Percentiles rank a stretch among this genome's conserved stretches.
Evolutionary conservation across 2,797 vertebrate species (phyloP).

Genomic region (Myotis planiceps): DNA sequence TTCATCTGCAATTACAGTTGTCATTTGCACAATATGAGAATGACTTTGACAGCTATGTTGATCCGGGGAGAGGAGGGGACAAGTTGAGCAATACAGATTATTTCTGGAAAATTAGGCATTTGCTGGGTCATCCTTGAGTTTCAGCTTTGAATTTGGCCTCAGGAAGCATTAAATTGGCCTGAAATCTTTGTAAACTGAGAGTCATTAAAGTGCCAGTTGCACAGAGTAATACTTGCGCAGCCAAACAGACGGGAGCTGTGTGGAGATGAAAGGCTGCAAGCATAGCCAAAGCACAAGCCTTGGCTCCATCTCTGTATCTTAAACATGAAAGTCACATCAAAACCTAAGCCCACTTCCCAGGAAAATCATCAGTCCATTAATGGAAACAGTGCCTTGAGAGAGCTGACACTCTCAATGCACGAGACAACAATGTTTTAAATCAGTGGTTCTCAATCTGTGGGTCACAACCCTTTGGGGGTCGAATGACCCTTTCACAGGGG

Average conservation of each 20-base stretch:
- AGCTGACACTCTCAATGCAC: background rate
- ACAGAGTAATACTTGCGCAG: background rate
- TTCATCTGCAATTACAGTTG: constrained; percentile 14
- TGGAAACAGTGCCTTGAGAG: background rate
- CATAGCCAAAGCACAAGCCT: background rate
- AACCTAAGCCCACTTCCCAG: background rate
- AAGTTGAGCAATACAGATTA: constrained; percentile 62
- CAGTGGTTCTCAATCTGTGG: too few relatives aligned
- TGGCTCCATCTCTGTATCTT: background rate
- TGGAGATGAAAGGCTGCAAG: background rate
- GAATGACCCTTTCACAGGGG: too few relatives aligned
- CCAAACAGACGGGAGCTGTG: background rate
- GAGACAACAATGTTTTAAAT: background rate
- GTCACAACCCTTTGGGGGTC: too few relatives aligned
- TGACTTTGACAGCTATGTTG: constrained; percentile 52
- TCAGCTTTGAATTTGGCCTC: constrained; percentile 65
- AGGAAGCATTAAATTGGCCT: constrained; percentile 24
- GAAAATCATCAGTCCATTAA: background rate
- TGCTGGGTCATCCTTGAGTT: constrained; percentile 43
- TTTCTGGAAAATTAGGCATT: constrained; percentile 71
- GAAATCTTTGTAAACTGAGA: constrained; percentile 55
- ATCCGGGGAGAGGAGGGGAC: background rate
- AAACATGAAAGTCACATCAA: background rate
- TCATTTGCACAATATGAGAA: constrained; percentile 43
- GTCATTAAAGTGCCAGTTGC: background rate